Evolutionary conservation across 2,797 vertebrate genomes (phyloP).

Genomic region (Podarcis siculus): DNA sequence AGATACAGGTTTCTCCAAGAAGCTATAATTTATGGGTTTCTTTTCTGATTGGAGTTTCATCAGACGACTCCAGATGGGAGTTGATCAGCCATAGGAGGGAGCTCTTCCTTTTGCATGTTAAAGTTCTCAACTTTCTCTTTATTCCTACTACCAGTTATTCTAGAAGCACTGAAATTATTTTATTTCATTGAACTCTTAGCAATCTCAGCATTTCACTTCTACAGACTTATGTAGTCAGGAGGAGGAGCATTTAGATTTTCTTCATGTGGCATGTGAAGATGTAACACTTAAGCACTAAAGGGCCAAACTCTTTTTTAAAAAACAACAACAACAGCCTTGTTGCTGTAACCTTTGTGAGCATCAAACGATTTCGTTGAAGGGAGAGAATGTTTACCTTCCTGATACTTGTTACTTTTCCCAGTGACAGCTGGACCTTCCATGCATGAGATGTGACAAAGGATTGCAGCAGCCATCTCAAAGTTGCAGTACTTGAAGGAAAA

Average conservation of each 20-base stretch:
- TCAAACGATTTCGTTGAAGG: conserved; percentile 30
- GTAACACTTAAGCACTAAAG: conserved; percentile 22
- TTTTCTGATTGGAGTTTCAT: background rate
- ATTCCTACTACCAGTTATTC: accelerated
- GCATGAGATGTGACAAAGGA: conserved; percentile 5
- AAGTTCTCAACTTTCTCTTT: background rate
- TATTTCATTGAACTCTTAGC: background rate
- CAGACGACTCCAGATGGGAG: background rate
- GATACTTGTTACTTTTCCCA: conserved; percentile 41
- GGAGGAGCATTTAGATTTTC: conserved; percentile 5
- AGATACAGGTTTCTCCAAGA: background rate
- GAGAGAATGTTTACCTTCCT: conserved; percentile 31
- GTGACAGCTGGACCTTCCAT: background rate
- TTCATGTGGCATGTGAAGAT: background rate
- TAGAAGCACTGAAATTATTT: background rate
- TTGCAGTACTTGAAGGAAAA: background rate
- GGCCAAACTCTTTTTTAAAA: conserved; percentile 37
- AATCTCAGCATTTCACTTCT: accelerated
- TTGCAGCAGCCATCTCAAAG: background rate
- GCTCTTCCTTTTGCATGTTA: conserved; percentile 45
- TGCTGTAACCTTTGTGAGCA: conserved; percentile 50
- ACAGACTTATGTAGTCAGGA: background rate
- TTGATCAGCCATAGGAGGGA: conserved; percentile 61
- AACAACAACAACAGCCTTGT: conserved; percentile 2
- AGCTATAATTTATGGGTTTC: background rate